phyloP scores from a whole-genome alignment of 2,797 vertebrate genomes.

The Myiotriccus ornatus region DNA sequence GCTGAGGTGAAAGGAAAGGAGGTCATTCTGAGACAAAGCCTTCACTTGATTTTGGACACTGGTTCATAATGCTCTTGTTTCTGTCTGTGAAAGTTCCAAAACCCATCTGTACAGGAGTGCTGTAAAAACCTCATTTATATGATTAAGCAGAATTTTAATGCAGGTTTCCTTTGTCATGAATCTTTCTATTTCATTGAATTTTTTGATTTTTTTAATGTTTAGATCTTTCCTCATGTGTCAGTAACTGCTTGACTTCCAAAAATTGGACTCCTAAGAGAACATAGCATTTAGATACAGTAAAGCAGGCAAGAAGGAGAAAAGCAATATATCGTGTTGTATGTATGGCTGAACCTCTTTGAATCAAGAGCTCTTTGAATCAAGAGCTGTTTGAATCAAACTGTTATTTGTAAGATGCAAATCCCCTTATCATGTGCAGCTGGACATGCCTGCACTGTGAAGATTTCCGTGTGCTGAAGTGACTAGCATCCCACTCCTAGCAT shows the following conservation, averaged over 20 bases:
- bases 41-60: background rate
- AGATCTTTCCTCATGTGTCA: background rate
- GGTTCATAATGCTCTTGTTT: background rate
- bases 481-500: background rate
- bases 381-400: background rate
- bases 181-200: background rate
- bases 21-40: background rate
- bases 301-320: background rate
- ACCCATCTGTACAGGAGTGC: background rate
- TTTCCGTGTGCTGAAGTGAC: background rate
- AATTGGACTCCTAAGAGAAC: background rate
- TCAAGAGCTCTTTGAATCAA: background rate
- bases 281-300: background rate
- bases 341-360: background rate
- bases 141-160: background rate
- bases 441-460: background rate
- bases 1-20: background rate
- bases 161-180: background rate
- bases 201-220: background rate
- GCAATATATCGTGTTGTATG: background rate
- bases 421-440: background rate
- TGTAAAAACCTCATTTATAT: background rate
- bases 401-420: background rate
- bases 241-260: background rate
- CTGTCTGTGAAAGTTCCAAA: background rate